A percentile compares a stretch with the other conserved stretches of the same genome.
Conservation (phyloP, 1,140 invertebrate species). For the Thalassaphorura encarpata region DNA sequence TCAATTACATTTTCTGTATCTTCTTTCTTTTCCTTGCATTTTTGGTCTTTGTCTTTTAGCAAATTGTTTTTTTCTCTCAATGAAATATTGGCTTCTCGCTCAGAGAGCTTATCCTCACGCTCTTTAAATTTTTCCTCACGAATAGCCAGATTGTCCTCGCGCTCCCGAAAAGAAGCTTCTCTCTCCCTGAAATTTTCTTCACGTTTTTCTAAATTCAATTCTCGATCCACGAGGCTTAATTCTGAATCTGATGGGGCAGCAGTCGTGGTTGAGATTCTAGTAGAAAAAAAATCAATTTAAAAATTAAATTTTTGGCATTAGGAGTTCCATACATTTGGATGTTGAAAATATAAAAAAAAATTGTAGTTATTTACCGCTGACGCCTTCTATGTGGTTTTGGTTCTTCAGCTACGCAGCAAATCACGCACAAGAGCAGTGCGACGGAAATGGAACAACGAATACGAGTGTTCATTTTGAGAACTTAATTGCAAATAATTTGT, state of each 20-base stretch:
- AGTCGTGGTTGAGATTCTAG: background rate
- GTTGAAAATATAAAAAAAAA: no score
- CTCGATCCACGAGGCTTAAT: background rate
- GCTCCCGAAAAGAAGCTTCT: slow-evolving; percentile 6
- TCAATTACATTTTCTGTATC: background rate
- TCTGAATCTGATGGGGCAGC: background rate
- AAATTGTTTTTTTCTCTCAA: slow-evolving; percentile 9
- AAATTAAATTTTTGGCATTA: no score
- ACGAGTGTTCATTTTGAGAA: no score
- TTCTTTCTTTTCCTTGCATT: background rate
- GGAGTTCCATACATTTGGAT: no score
- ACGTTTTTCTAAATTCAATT: slow-evolving; percentile 6
- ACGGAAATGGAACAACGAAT: no score
- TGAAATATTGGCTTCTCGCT: slow-evolving; percentile 3
- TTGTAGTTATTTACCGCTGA: no score
- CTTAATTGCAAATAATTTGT: no score
- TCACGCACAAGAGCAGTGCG: no score
- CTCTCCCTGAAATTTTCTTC: slow-evolving; percentile 13
- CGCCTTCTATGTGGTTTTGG: no score
- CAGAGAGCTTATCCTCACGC: slow-evolving; percentile 13
- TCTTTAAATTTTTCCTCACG: slow-evolving; percentile 12
- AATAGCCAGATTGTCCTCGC: slow-evolving; percentile 7
- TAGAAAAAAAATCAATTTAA: background rate
- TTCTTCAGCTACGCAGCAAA: no score
- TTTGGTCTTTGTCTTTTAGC: background rate